A percentile compares a stretch with the other conserved stretches of the same genome.
Conservation (phyloP, 2,888 invertebrate species). For the Papilio demoleus region DNA sequence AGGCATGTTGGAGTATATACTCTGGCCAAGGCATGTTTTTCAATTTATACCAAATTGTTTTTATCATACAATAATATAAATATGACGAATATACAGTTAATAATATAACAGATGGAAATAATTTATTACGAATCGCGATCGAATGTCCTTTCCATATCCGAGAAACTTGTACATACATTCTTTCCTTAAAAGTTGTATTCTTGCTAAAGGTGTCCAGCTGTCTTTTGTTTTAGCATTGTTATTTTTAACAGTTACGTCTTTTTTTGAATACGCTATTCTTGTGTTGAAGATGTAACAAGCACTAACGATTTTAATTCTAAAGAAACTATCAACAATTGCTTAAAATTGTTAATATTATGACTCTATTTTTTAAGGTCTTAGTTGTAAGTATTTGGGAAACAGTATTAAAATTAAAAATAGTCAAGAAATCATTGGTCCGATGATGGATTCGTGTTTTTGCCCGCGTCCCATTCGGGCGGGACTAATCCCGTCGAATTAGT, state of each 20-base stretch:
- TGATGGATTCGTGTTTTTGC: conserved; percentile 80
- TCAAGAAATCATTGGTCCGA: conserved; percentile 50
- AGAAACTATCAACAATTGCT: too few species aligned
- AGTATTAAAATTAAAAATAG: conserved; percentile 33
- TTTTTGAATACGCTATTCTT: background rate
- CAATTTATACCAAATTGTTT: too few species aligned
- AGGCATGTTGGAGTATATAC: too few species aligned
- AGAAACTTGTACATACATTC: background rate
- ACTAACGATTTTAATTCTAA: background rate
- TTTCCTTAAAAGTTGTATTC: background rate
- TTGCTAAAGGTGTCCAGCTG: background rate
- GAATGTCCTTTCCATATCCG: background rate
- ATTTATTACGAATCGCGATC: too few species aligned
- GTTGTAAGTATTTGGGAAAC: background rate
- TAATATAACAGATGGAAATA: too few species aligned
- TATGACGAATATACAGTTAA: background rate
- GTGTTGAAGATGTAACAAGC: background rate
- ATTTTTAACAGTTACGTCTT: background rate
- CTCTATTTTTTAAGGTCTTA: background rate
- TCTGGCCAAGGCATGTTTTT: too few species aligned
- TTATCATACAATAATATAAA: too few species aligned
- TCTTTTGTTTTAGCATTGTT: conserved; percentile 1
- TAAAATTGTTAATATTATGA: too few species aligned
- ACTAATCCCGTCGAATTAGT: conserved; percentile 76
- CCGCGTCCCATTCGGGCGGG: conserved; percentile 60